Percentiles rank a stretch among this genome's conserved stretches.
phyloP scores from a whole-genome alignment of 2,113 vertebrate genomes.

The Gasterosteus nipponicus region DNA sequence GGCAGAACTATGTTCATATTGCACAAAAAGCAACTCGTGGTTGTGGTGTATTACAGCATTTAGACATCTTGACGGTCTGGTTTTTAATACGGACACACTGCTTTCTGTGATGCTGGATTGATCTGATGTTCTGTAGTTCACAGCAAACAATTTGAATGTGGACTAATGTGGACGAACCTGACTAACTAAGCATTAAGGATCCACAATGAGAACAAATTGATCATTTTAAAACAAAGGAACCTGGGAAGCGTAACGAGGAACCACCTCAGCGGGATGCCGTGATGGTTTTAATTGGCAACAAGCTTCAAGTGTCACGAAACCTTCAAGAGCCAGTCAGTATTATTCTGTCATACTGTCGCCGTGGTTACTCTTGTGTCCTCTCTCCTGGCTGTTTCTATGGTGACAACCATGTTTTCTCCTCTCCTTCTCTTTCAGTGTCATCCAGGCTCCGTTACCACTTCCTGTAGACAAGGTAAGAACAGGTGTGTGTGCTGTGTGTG shows the following conservation, averaged over 20 bases:
- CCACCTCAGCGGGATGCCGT: neutral
- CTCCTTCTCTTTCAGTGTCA: conserved; percentile 86
- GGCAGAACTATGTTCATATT: too few relatives aligned
- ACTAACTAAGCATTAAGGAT: neutral
- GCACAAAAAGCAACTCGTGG: too few relatives aligned
- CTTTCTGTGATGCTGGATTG: too few relatives aligned
- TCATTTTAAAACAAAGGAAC: neutral
- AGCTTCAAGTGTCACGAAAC: conserved; percentile 26
- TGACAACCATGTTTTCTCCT: conserved; percentile 49
- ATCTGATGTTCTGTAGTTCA: too few relatives aligned
- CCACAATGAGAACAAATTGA: neutral
- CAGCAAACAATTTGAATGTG: too few relatives aligned
- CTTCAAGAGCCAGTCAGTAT: conserved; percentile 20
- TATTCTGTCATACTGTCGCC: conserved; percentile 15
- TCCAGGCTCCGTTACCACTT: conserved; percentile 95
- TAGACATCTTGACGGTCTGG: too few relatives aligned
- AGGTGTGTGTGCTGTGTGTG: neutral
- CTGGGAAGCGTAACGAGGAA: neutral
- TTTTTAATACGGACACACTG: too few relatives aligned
- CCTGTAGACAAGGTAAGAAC: conserved; percentile 97
- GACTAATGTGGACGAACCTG: too few relatives aligned
- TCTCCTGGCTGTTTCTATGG: conserved; percentile 65
- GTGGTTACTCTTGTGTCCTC: conserved; percentile 51
- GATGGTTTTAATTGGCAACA: neutral
- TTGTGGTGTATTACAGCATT: too few relatives aligned